A percentile compares a stretch with the other conserved stretches of the same genome.
Conservation (phyloP, 2,888 invertebrate species). For the Drosophila ezoana region DNA sequence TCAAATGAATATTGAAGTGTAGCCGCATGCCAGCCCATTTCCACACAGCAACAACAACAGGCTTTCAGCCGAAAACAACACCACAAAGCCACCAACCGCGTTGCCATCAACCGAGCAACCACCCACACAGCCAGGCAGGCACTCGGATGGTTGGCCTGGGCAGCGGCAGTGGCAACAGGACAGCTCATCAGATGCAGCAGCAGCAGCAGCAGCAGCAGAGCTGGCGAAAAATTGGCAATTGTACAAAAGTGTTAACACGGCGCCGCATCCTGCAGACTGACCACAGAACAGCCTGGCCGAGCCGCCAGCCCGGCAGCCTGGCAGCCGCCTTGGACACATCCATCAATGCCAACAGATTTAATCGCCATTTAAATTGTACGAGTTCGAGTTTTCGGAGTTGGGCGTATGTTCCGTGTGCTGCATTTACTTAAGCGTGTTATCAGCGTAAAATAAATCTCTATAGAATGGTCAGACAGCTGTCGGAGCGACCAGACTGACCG, state of each 20-base stretch:
- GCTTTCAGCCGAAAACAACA: slow-evolving; percentile 46
- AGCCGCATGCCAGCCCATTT: slow-evolving; percentile 67
- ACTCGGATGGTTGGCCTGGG: neutral
- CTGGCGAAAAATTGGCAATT: slow-evolving; percentile 74
- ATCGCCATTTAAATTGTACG: slow-evolving; percentile 83
- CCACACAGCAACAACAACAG: slow-evolving; percentile 30
- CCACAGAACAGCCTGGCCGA: slow-evolving; percentile 60
- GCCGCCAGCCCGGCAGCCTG: slow-evolving; percentile 12
- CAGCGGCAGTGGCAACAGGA: slow-evolving; percentile 12
- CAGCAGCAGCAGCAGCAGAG: slow-evolving; percentile 17
- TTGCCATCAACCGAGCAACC: slow-evolving; percentile 9
- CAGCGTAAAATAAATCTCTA: slow-evolving; percentile 79
- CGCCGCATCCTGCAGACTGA: slow-evolving; percentile 77
- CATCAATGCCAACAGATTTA: slow-evolving; percentile 83
- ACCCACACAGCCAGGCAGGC: slow-evolving; percentile 13
- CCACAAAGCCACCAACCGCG: slow-evolving; percentile 59
- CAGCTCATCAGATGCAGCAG: slow-evolving; percentile 62
- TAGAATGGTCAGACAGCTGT: slow-evolving; percentile 55
- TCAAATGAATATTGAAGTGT: slow-evolving; percentile 81
- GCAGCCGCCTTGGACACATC: slow-evolving; percentile 74
- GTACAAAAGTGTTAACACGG: slow-evolving; percentile 82
- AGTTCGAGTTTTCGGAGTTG: slow-evolving; percentile 37
- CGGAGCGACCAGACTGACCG: slow-evolving; percentile 15
- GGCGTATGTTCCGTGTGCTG: slow-evolving; percentile 41
- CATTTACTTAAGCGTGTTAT: slow-evolving; percentile 82